These are phyloP conservation scores for Trichonephila clavipes DNA, from an alignment of 1,140 invertebrate species.

Conservation along the genomic window DNA sequence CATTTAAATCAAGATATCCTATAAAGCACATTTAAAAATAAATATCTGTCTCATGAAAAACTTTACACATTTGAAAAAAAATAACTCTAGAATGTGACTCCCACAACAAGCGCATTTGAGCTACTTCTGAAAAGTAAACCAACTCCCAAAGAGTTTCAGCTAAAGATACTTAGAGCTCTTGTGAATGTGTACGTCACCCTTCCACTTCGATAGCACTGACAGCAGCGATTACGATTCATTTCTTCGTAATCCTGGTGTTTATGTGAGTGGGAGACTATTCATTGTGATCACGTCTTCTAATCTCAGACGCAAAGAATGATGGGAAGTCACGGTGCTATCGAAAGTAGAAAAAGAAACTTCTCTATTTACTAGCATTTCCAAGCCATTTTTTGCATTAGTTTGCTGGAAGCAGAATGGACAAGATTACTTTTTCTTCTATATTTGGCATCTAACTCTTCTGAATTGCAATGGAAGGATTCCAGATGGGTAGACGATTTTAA, in stretches of 20 bases:
- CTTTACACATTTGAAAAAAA: too few species aligned
- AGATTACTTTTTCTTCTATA: background rate
- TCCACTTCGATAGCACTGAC: constrained; percentile 21
- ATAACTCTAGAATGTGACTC: too few species aligned
- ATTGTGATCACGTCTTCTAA: constrained; percentile 37
- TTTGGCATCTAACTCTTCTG: background rate
- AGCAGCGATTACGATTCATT: constrained; percentile 58
- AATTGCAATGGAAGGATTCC: background rate
- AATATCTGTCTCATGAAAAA: too few species aligned
- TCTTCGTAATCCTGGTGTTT: constrained; percentile 42
- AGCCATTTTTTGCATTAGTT: background rate
- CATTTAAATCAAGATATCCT: too few species aligned
- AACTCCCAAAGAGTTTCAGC: background rate
- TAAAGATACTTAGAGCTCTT: background rate
- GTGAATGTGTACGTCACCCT: background rate
- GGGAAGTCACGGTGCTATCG: background rate
- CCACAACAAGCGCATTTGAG: background rate
- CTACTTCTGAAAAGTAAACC: background rate
- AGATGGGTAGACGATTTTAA: background rate
- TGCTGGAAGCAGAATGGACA: background rate
- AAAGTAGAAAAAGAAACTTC: background rate
- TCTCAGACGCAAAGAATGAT: constrained; percentile 13
- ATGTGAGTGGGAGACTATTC: background rate
- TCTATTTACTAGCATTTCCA: background rate
- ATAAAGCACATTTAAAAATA: too few species aligned